Evolutionary conservation across 2,888 invertebrate species (phyloP), one percentile per base, ranked within the genome.

Genomic region (Heteropelma amictum): DNA sequence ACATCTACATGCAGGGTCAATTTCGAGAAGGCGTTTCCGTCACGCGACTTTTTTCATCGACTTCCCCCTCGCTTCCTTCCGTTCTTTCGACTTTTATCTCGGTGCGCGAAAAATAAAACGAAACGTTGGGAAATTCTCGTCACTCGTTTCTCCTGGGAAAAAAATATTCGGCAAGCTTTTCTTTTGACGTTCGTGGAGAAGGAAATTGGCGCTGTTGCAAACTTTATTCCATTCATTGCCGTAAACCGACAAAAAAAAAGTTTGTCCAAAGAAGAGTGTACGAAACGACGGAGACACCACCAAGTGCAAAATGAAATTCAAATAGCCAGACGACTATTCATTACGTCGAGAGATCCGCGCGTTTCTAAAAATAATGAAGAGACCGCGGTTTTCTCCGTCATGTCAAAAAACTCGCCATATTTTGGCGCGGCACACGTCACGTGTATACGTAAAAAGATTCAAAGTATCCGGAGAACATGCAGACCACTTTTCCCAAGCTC

Each of bases 341-440:
- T 21, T 53, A 35, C 33, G 14, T 23, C 65, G 56, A 26, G n/a
- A n/a, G 14, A 72, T 67, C 54, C 26, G 45, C 38, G 47, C 35
- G 12, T 72, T 53, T 65, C 72, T 72, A 72, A 72, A 72, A 72
- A 72, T 72, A 72, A 72, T 72, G 8, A 51, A 28, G 35, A 26
- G 51, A 72, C 42, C 23, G 17, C 30, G 30, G 23, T 23, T 8
- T 33, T 38, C 38, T 19, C 64, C 28, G 28, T 38, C 17, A 12
- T 51, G 53, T 65, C 51, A 53, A 72, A 72, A 70, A 72, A 58
- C 7, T 60, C 51, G 51, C 45, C 45, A 72, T 38, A 35, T 33
- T 51, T 60, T 26, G 21, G 7, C 3, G 40, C 23, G 38, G 58
- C 49, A 28, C 38, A 49, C 49, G 12, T 10, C 19, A 49, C 26